phyloP scores from a whole-genome alignment of 53 echinoderm and acorn worm species.

The Crossaster papposus region DNA sequence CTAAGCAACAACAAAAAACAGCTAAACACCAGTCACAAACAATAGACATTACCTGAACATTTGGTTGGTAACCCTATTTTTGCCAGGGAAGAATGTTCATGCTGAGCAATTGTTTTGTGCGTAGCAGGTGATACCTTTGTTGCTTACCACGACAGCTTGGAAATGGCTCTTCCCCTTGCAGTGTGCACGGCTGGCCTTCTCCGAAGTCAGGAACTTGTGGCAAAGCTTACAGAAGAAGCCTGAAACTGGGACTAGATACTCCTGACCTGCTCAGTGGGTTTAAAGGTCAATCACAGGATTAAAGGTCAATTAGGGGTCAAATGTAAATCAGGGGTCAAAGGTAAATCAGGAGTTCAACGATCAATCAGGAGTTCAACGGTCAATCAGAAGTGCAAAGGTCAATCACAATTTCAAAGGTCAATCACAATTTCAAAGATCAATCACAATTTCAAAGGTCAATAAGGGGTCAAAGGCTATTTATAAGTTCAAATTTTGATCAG shows the following conservation, averaged over 20 bases:
- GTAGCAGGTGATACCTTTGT: not conserved
- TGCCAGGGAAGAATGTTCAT: no score
- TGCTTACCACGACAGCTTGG: slow-evolving; percentile 78
- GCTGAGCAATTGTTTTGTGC: not conserved
- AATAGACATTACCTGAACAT: no score
- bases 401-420: not conserved
- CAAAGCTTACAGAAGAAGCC: slow-evolving; percentile 98
- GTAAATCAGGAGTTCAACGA: not conserved
- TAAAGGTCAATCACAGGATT: slow-evolving; percentile 6
- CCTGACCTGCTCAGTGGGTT: slow-evolving; percentile 67
- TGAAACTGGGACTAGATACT: slow-evolving; percentile 84
- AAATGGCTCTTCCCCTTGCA: slow-evolving; percentile 85
- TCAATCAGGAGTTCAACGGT: not conserved
- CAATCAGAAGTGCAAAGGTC: not conserved
- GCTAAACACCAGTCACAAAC: no score
- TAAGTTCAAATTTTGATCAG: no score
- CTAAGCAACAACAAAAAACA: no score
- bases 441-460: no score
- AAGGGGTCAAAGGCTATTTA: no score
- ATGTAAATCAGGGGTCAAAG: not conserved
- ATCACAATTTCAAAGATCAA: no score
- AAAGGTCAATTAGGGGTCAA: not conserved
- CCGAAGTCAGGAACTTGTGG: slow-evolving; percentile 80
- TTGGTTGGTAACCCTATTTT: no score
- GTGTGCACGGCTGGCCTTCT: slow-evolving; percentile 57